phyloP scores from a whole-genome alignment of 2,113 vertebrate species.

The Cyanoderma ruficeps region DNA sequence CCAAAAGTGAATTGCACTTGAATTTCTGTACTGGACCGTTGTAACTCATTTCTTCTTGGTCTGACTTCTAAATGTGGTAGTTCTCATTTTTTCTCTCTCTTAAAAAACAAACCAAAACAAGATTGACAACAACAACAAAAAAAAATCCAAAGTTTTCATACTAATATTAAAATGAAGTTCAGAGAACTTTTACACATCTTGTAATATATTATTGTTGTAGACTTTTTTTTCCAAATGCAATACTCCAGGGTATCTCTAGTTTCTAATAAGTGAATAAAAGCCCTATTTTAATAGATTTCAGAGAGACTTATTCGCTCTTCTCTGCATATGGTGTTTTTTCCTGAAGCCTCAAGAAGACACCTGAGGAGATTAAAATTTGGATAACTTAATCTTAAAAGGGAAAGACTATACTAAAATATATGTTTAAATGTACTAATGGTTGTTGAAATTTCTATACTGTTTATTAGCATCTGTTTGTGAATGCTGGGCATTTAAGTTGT shows the following conservation, averaged over 20 bases:
- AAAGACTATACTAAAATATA: not conserved
- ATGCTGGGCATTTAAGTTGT: not conserved
- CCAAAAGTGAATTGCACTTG: not conserved
- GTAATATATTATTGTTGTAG: not conserved
- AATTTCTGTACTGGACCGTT: not conserved
- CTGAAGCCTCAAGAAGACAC: not conserved
- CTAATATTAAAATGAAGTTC: not conserved
- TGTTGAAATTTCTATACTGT: not conserved
- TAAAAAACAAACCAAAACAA: not conserved
- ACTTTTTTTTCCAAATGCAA: not conserved
- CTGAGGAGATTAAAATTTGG: not conserved
- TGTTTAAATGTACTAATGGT: not conserved
- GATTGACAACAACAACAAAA: not conserved
- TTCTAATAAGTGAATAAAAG: not conserved
- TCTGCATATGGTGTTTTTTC: not conserved
- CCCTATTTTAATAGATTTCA: not conserved
- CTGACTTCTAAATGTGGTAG: not conserved
- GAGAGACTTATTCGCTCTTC: not conserved
- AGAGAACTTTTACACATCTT: not conserved
- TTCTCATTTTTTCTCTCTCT: not conserved
- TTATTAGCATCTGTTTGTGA: accelerated
- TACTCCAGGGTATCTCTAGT: not conserved
- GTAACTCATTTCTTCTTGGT: not conserved
- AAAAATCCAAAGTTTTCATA: not conserved
- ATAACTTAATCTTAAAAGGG: not conserved